phyloP scores from a whole-genome alignment of 2,113 vertebrate genomes.

The Pipa parva region DNA sequence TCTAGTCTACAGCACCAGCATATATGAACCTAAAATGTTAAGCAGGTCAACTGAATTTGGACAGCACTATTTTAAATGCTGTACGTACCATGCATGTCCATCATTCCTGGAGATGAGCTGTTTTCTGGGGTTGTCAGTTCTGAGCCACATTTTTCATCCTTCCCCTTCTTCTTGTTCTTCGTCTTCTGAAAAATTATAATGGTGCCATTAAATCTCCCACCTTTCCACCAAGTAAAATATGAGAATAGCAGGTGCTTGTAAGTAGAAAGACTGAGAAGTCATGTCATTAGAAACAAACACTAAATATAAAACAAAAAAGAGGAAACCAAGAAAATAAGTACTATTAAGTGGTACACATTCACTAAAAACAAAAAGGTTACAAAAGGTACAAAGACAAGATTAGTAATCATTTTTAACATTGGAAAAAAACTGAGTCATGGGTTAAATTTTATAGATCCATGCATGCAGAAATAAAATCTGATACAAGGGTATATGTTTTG shows the following conservation, averaged over 20 bases:
- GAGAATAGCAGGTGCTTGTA: neutral
- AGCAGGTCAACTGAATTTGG: no score
- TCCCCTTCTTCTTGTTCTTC: constrained; percentile 94
- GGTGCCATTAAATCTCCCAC: neutral
- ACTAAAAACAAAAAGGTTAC: neutral
- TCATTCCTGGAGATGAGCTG: constrained; percentile 96
- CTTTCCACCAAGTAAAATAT: neutral
- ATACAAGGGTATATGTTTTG: no score
- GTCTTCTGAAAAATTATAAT: constrained; percentile 70
- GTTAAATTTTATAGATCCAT: no score
- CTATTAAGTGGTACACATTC: neutral
- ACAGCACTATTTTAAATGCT: no score
- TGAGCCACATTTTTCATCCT: constrained; percentile 91
- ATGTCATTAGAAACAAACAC: neutral
- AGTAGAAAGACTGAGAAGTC: neutral
- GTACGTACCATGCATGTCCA: constrained; percentile 92
- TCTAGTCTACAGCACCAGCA: no score
- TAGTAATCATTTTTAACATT: neutral
- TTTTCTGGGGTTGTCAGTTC: constrained; percentile 94
- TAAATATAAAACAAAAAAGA: neutral
- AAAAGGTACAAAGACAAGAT: neutral
- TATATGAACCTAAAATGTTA: no score
- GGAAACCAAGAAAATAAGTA: neutral
- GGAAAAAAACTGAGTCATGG: neutral
- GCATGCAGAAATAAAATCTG: no score